phyloP scores from a whole-genome alignment of 1,140 invertebrate genomes.

The Drosophila kanapiae region DNA sequence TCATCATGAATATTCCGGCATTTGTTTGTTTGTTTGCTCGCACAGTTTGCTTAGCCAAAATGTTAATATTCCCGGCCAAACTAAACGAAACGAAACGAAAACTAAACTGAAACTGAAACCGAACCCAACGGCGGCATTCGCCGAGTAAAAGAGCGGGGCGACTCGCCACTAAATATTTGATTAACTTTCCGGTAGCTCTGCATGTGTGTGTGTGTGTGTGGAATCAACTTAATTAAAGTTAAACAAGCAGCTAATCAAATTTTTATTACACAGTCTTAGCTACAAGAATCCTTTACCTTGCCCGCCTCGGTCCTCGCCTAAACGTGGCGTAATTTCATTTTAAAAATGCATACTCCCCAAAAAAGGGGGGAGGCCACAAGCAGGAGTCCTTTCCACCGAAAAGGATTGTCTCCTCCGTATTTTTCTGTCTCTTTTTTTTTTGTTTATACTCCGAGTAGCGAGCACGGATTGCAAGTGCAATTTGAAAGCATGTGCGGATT shows the following conservation, averaged over 20 bases:
- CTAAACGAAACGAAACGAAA: not conserved
- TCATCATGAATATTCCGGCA: constrained; percentile 76
- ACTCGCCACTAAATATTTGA: constrained; percentile 70
- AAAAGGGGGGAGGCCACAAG: constrained; percentile 3
- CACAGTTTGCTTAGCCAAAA: constrained; percentile 58
- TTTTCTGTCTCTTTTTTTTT: not conserved
- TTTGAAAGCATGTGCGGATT: too few species aligned
- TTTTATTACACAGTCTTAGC: constrained; percentile 71
- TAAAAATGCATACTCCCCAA: constrained; percentile 65
- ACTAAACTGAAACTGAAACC: not conserved
- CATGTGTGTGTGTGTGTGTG: constrained; percentile 17
- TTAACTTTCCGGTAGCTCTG: constrained; percentile 42
- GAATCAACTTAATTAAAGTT: constrained; percentile 81
- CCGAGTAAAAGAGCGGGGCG: constrained; percentile 8
- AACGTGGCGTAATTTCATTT: constrained; percentile 77
- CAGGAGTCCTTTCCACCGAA: not conserved
- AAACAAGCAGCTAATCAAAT: constrained; percentile 84
- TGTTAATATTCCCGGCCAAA: constrained; percentile 60
- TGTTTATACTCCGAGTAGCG: not conserved
- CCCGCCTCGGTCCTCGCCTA: constrained; percentile 13
- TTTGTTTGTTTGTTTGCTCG: constrained; percentile 65
- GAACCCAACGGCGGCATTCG: constrained; percentile 23
- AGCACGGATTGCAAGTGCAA: too few species aligned
- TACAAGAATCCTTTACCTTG: constrained; percentile 17
- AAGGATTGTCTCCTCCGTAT: constrained; percentile 7